Base-by-base conservation (phyloP, 2,113 vertebrate genomes). In the Balaeniceps rex region DNA sequence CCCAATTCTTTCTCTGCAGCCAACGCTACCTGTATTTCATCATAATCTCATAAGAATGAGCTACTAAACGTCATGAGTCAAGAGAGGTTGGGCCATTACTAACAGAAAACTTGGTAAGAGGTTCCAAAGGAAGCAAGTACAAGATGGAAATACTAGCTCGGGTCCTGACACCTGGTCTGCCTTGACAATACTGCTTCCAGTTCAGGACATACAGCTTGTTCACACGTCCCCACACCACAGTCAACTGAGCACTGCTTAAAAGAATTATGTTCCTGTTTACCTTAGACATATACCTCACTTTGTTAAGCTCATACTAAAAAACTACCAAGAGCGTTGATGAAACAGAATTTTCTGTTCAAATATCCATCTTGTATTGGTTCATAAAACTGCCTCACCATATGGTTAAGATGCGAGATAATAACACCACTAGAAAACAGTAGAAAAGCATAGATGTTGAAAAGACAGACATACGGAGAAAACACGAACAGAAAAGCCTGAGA, bases 221-320 rank as follows among this genome's bases (percentile, higher is more conserved):
- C 63, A 47, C 0, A 1, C 22, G 0, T 80, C 36, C 57, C 46
- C n/a, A 46, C 31, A 61, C 19, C 31, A 31, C 5, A 11, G 40
- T 24, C 40, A 88, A 4, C 7, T 1, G 1, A 47, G 70, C 24
- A 42, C 3, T 65, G 31, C 25, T 28, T 40, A 36, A 69, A 54
- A 19, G 9, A 69, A 57, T 33, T 61, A 11, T 46, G 17, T 28
- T 57, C 36, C 8, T 34, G 33, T 24, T 38, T 44, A 38, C 33
- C 51, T 69, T 49, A 22, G 8, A 29, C 28, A 18, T 19, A 49
- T 12, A 63, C 6, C 21, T 69, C 28, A 28, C 8, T 54, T 72
- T 21, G 10, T 75, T 61, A 51, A 61, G 47, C 4, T 75, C 2
- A 1, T 42, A 61, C 47, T 10, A 82, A 77, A 90, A 69, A 83